phyloP scores from a whole-genome alignment of 1,140 invertebrate genomes.

The Acromyrmex echinatior region DNA sequence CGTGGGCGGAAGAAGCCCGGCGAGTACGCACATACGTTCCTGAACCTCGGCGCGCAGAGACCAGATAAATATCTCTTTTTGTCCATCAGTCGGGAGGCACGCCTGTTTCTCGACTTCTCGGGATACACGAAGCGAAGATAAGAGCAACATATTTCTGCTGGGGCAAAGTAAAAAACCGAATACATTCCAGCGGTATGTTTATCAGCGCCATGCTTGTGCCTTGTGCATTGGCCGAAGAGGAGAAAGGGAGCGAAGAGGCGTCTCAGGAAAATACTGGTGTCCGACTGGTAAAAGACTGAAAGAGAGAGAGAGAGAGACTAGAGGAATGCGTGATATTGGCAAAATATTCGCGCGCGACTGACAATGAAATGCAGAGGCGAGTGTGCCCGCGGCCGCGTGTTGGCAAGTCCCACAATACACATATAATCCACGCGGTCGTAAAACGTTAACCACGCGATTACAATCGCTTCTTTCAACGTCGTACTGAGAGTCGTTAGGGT shows the following conservation, averaged over 20 bases:
- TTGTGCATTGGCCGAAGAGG: slow-evolving; percentile 11
- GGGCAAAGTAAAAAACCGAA: slow-evolving; percentile 50
- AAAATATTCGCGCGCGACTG: background rate
- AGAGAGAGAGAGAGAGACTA: background rate
- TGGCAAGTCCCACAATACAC: background rate
- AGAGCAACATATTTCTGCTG: slow-evolving; percentile 58
- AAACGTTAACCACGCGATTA: slow-evolving; percentile 42
- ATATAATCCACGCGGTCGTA: slow-evolving; percentile 27
- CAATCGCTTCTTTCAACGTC: slow-evolving; percentile 34
- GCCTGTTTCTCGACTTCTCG: slow-evolving; percentile 64
- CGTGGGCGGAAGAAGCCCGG: slow-evolving; percentile 61
- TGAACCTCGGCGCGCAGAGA: slow-evolving; percentile 30
- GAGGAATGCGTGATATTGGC: slow-evolving; percentile 4
- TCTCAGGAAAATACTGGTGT: slow-evolving; percentile 19
- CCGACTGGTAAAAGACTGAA: too few species aligned
- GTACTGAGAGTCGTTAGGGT: slow-evolving; percentile 1
- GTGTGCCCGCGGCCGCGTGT: background rate
- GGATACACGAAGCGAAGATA: slow-evolving; percentile 52
- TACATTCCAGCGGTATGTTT: slow-evolving; percentile 38
- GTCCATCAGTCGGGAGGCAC: slow-evolving; percentile 58
- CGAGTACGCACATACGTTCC: slow-evolving; percentile 56
- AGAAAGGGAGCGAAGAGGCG: background rate
- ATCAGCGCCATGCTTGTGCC: slow-evolving; percentile 53
- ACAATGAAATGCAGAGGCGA: background rate
- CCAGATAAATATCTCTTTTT: slow-evolving; percentile 65